Evolutionary conservation across 2,888 invertebrate species (phyloP), one percentile per base, ranked within the genome.

Genomic region (Thumatha senex): DNA sequence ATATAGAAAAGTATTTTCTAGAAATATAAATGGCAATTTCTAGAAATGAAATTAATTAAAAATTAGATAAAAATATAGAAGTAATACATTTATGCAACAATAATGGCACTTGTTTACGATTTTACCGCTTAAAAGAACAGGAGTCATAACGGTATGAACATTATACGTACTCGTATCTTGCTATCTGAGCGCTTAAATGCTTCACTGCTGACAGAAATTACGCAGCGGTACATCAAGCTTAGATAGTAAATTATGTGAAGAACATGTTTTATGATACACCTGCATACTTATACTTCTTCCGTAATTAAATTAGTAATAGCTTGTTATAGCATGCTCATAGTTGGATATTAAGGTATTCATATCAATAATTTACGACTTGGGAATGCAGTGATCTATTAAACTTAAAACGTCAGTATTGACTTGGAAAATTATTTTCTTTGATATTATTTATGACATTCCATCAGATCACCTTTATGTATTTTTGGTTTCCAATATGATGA

Each of bases 101-200:
- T n/a, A n/a, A n/a, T n/a, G n/a, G n/a, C n/a, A n/a, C 42, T 29
- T 39, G 5, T 36, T 40, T 38, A 46, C 45, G 36, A 38, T 33
- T 29, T 71, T 82, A 85, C 84, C 79, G 82, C 82, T 85, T 51
- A 74, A 72, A 74, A 67, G 54, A 72, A 58, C 58, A 70, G 70
- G 51, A 69, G 53, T 34, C 49, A 35, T 80, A 81, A 80, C 83
- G 80, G 83, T 78, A 70, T 48, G 60, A 43, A 49, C 50, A 51
- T 71, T 62, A 64, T 29, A 56, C 12, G 48, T 24, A 24, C n/a
- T n/a, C n/a, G n/a, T 24, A 24, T 24, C 18, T 51, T 52, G 51
- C 43, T 47, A 58, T 56, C 63, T 65, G 46, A 56, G 50, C 41
- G 41, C 52, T 45, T 12, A 45, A 43, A 35, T 48, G 46, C 51